Percentiles rank a stretch among this genome's conserved stretches.
Evolutionary conservation across 2,113 vertebrate genomes (phyloP).

Genomic region (Brachyhypopomus occidentalis): DNA sequence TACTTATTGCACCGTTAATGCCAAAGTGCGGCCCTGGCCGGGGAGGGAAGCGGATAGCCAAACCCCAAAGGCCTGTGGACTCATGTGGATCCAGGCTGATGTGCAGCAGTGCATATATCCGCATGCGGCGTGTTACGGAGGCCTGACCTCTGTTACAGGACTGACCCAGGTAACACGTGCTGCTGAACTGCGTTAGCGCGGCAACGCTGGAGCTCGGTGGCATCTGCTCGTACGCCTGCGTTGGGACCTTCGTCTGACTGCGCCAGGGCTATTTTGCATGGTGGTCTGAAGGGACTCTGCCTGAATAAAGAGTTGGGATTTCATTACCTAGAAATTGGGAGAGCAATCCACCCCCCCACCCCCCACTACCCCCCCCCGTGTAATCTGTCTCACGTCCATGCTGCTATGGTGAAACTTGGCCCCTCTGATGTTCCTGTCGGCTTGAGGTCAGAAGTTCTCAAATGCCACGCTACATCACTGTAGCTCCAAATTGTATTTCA

Average conservation of each 20-base stretch:
- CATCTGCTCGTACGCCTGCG: constrained; percentile 47
- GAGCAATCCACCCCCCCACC: constrained; percentile 17
- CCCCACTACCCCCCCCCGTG: constrained; percentile 34
- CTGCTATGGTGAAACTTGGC: constrained; percentile 25
- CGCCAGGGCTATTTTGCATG: constrained; percentile 50
- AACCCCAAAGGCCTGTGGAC: neutral
- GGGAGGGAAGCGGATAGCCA: neutral
- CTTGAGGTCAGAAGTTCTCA: constrained; percentile 31
- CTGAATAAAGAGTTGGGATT: constrained; percentile 53
- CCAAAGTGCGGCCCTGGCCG: no score
- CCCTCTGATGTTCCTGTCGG: neutral
- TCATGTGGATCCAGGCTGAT: constrained; percentile 5
- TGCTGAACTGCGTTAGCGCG: constrained; percentile 52
- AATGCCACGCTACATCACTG: neutral
- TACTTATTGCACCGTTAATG: no score
- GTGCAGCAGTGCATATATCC: constrained; percentile 48
- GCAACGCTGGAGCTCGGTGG: constrained; percentile 9
- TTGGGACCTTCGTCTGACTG: constrained; percentile 53
- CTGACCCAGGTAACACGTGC: constrained; percentile 18
- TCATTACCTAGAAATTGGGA: constrained; percentile 55
- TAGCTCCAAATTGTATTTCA: no score
- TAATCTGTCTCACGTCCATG: constrained; percentile 44
- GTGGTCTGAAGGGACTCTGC: constrained; percentile 55
- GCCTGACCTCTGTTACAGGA: constrained; percentile 19
- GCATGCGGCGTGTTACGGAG: constrained; percentile 25